Percentiles rank a stretch among this genome's conserved stretches.
Evolutionary conservation across 2,888 invertebrate genomes (phyloP).

Genomic region (Cosmopolites sordidus): DNA sequence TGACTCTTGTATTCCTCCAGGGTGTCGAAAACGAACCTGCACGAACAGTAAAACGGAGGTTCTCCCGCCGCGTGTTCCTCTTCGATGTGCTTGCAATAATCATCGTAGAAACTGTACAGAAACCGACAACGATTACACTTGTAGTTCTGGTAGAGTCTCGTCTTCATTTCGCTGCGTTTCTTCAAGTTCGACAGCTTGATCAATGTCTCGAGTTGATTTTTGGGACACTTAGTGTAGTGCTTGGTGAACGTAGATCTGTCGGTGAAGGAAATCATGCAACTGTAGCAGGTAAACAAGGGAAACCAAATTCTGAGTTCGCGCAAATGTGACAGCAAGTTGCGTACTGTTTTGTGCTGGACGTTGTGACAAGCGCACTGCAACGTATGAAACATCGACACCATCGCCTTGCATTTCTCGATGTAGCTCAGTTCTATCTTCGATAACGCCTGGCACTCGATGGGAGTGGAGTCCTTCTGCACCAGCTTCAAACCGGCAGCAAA

Average conservation of each 20-base stretch:
- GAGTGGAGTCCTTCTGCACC: constrained; percentile 37
- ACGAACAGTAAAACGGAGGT: constrained; percentile 36
- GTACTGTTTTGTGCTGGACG: constrained; percentile 38
- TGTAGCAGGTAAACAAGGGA: constrained; percentile 60
- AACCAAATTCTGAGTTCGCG: constrained; percentile 47
- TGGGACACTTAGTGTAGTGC: constrained; percentile 39
- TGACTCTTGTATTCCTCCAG: constrained; percentile 44
- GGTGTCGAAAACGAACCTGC: constrained; percentile 37
- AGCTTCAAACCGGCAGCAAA: constrained; percentile 45
- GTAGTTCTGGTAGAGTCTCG: constrained; percentile 44
- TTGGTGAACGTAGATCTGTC: constrained; percentile 42
- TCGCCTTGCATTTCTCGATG: constrained; percentile 43
- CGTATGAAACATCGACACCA: constrained; percentile 42
- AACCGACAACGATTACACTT: constrained; percentile 43
- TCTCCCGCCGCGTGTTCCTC: constrained; percentile 37
- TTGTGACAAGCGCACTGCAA: constrained; percentile 44
- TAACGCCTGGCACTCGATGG: constrained; percentile 29
- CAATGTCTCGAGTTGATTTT: constrained; percentile 37
- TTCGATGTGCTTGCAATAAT: constrained; percentile 43
- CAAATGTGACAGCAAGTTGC: constrained; percentile 42
- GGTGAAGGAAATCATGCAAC: constrained; percentile 57
- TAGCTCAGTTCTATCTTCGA: constrained; percentile 44
- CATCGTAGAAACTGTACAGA: constrained; percentile 43
- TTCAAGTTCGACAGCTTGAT: constrained; percentile 39
- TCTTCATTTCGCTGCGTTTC: constrained; percentile 41